phyloP scores from a whole-genome alignment of 1,140 invertebrate genomes.

The Euwallacea similis region DNA sequence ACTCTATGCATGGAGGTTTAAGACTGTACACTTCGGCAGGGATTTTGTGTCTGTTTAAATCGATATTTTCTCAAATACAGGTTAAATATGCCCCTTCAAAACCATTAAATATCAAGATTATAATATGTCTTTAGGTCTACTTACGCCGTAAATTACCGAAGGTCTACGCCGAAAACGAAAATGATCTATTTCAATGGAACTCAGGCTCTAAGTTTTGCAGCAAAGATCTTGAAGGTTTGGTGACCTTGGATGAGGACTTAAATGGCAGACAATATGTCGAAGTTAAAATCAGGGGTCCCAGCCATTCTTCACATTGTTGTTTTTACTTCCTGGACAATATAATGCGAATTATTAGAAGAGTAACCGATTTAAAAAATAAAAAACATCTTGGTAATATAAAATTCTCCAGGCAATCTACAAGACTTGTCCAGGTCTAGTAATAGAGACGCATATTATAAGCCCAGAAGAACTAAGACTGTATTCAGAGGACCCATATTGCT shows the following conservation, averaged over 20 bases:
- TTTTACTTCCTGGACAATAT: slow-evolving; percentile 80
- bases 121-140: slow-evolving; percentile 59
- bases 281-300: slow-evolving; percentile 73
- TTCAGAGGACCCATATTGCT: slow-evolving; percentile 60
- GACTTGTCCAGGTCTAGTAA: slow-evolving; percentile 68
- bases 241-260: slow-evolving; percentile 67
- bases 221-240: slow-evolving; percentile 70
- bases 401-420: slow-evolving; percentile 56
- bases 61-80: slow-evolving; percentile 73
- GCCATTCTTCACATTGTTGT: slow-evolving; percentile 60
- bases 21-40: slow-evolving; percentile 62
- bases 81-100: slow-evolving; percentile 50
- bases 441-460: slow-evolving; percentile 69
- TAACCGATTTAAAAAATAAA: slow-evolving; percentile 40
- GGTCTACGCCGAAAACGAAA: slow-evolving; percentile 58
- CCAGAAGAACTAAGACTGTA: slow-evolving; percentile 62
- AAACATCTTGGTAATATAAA: slow-evolving; percentile 1
- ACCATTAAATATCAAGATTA: slow-evolving; percentile 9
- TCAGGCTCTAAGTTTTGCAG: slow-evolving; percentile 77
- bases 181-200: slow-evolving; percentile 80
- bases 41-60: slow-evolving; percentile 64
- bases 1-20: slow-evolving; percentile 70
- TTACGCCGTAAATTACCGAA: slow-evolving; percentile 62
- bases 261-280: slow-evolving; percentile 64
- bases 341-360: slow-evolving; percentile 69